Percentiles rank a stretch among this genome's conserved stretches.
Conservation (phyloP, 1,140 invertebrate species). For the Cyclargus thomasi region DNA sequence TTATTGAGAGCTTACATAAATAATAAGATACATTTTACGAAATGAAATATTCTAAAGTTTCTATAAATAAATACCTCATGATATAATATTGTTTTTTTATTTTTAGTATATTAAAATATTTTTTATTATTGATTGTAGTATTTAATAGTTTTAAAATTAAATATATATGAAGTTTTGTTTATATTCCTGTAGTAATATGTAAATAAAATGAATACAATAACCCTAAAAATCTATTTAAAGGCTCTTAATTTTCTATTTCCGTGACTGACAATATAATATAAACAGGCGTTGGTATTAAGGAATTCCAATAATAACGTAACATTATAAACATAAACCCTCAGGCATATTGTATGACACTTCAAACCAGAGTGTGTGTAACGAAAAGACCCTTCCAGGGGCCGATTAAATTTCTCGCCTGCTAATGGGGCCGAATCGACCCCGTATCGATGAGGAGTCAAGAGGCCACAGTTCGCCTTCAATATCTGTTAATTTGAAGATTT, state of each 20-base stretch:
- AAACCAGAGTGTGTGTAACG: slow-evolving; percentile 2
- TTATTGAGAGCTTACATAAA: slow-evolving; percentile 7
- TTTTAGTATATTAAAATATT: too few species aligned
- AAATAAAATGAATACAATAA: too few species aligned
- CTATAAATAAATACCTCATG: too few species aligned
- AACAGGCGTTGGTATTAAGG: too few species aligned
- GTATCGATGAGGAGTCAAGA: slow-evolving; percentile 7
- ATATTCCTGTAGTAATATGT: too few species aligned
- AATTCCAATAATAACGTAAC: background rate
- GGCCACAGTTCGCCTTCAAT: background rate
- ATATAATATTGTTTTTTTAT: too few species aligned
- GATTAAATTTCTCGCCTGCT: slow-evolving; percentile 10
- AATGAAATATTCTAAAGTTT: background rate
- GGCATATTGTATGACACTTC: background rate
- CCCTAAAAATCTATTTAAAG: too few species aligned
- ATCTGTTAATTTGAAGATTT: background rate
- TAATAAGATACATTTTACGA: slow-evolving; percentile 2
- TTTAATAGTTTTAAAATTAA: too few species aligned
- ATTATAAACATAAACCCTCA: background rate
- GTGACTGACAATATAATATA: too few species aligned
- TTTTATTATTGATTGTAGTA: too few species aligned
- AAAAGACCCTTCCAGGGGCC: background rate
- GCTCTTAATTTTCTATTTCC: too few species aligned
- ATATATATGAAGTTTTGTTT: too few species aligned
- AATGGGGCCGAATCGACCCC: background rate